Evolutionary conservation across 2,888 invertebrate species (phyloP).

Genomic region (Drosophila nr. medialis): DNA sequence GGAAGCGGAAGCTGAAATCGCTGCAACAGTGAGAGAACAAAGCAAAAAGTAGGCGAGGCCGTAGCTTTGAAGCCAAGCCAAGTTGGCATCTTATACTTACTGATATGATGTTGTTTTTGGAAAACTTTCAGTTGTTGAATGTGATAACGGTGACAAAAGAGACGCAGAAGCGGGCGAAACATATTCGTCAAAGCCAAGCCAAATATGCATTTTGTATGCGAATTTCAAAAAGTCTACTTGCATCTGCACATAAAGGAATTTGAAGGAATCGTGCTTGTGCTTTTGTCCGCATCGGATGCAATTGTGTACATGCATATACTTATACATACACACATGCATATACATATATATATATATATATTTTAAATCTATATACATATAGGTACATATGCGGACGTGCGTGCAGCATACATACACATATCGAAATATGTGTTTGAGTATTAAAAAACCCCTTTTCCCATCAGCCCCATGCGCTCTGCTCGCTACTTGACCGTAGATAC

Average conservation of each 20-base stretch:
- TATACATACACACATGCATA: constrained; percentile 14
- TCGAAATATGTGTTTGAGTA: constrained; percentile 29
- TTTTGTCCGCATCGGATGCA: constrained; percentile 45
- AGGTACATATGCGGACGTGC: constrained; percentile 8
- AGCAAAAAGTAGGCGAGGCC: background rate
- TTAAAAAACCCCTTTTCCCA: constrained; percentile 36
- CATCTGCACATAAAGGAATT: constrained; percentile 46
- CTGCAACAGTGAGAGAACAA: constrained; percentile 1
- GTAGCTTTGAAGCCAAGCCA: constrained; percentile 17
- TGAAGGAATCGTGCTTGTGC: constrained; percentile 64
- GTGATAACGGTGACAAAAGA: constrained; percentile 49
- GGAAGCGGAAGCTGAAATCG: background rate
- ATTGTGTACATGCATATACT: constrained; percentile 21
- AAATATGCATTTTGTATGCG: constrained; percentile 74
- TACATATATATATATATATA: background rate
- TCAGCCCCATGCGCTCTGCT: background rate
- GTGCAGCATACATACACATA: background rate
- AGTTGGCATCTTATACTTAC: constrained; percentile 6
- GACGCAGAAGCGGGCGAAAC: constrained; percentile 44
- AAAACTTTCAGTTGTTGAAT: constrained; percentile 62
- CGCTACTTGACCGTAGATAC: constrained; percentile 36
- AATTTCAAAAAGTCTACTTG: constrained; percentile 49
- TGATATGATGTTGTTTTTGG: constrained; percentile 27
- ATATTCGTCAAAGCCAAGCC: constrained; percentile 44
- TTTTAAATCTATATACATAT: constrained; percentile 11